Evolutionary conservation across 2,113 vertebrate genomes (phyloP).

Genomic region (Hiodon alosoides): DNA sequence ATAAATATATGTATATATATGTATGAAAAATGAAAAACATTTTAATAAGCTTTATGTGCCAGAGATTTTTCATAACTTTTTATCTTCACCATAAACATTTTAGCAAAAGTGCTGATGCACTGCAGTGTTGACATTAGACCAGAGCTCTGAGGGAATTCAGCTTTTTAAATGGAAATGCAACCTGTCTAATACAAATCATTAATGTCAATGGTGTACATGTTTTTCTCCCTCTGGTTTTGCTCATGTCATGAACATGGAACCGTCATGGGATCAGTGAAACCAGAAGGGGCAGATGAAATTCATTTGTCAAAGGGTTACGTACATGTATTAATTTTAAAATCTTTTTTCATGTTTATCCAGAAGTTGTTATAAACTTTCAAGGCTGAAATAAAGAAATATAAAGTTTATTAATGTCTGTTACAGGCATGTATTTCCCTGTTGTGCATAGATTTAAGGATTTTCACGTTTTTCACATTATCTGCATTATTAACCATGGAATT

Average conservation of each 20-base stretch:
- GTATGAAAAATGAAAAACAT: slow-evolving; percentile 49
- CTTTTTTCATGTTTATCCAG: slow-evolving; percentile 63
- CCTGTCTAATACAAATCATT: slow-evolving; percentile 7
- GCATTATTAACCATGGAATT: no score
- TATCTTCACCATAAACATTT: slow-evolving; percentile 37
- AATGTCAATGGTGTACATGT: slow-evolving; percentile 16
- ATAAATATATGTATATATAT: slow-evolving; percentile 53
- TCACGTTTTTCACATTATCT: not conserved
- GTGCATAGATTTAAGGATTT: not conserved
- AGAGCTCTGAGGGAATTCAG: no score
- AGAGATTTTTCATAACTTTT: slow-evolving; percentile 42
- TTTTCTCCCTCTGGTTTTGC: slow-evolving; percentile 21
- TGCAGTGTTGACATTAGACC: no score
- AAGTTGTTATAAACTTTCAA: slow-evolving; percentile 65
- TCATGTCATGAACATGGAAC: slow-evolving; percentile 5
- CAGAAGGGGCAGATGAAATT: slow-evolving; percentile 32
- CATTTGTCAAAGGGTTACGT: slow-evolving; percentile 50
- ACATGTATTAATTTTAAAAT: slow-evolving; percentile 44
- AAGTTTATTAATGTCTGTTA: slow-evolving; percentile 20
- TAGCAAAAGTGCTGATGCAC: slow-evolving; percentile 10
- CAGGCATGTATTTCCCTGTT: not conserved
- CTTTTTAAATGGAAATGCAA: slow-evolving; percentile 3
- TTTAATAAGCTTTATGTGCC: slow-evolving; percentile 49
- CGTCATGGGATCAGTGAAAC: slow-evolving; percentile 12
- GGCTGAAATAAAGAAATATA: slow-evolving; percentile 65